Evolutionary conservation across 2,113 vertebrate species (phyloP).

Genomic region (Geococcyx californianus): DNA sequence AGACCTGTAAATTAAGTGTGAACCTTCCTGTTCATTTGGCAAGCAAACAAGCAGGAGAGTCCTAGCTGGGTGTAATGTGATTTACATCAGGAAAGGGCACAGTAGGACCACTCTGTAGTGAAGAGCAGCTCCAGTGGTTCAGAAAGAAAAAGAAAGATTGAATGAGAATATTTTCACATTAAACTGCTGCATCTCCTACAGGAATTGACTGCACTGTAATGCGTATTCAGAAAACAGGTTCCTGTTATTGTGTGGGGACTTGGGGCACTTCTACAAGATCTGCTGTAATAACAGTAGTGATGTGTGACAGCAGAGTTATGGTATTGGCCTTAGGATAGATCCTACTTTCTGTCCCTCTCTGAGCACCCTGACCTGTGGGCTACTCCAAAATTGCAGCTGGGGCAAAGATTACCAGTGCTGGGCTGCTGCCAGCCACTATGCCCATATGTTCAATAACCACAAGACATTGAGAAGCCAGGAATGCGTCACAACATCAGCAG

Average conservation of each 20-base stretch:
- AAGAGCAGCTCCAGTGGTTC: background rate
- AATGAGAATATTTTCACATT: constrained; percentile 28
- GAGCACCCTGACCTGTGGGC: background rate
- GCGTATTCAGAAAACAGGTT: background rate
- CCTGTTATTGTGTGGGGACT: constrained; percentile 18
- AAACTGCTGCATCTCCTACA: constrained; percentile 21
- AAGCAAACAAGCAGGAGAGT: background rate
- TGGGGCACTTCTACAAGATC: background rate
- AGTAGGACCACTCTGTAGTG: background rate
- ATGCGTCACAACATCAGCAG: background rate
- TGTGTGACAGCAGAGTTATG: background rate
- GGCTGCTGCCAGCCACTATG: background rate
- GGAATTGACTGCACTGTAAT: background rate
- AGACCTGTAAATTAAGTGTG: constrained; percentile 52
- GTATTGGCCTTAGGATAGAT: background rate
- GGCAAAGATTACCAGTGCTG: background rate
- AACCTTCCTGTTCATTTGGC: background rate
- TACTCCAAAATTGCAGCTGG: background rate
- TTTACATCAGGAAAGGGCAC: constrained; percentile 37
- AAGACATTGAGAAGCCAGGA: background rate
- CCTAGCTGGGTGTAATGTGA: background rate
- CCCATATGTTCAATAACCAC: background rate
- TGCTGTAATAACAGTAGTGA: background rate
- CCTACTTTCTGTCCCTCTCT: background rate
- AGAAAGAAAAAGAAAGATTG: constrained; percentile 32